Percentiles rank a stretch among this genome's conserved stretches.
Evolutionary conservation across 2,113 vertebrate species (phyloP).

Genomic region (Artemisiospiza belli): DNA sequence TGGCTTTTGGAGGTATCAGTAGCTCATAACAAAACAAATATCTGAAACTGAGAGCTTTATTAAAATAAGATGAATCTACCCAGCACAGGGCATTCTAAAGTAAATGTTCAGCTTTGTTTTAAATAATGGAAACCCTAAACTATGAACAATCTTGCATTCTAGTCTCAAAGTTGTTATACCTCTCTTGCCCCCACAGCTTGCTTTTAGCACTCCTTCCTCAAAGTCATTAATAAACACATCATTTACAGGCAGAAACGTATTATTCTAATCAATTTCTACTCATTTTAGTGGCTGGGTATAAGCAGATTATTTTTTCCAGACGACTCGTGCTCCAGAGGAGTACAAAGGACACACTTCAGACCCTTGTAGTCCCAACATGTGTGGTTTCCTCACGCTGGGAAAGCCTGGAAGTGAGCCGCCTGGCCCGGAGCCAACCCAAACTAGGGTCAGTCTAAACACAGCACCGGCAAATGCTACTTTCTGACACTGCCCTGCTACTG

Average conservation of each 20-base stretch:
- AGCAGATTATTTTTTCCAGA: neutral
- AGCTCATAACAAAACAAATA: neutral
- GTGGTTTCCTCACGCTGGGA: constrained; percentile 61
- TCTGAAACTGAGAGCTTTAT: neutral
- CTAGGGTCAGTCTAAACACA: constrained; percentile 62
- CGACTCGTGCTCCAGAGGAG: neutral
- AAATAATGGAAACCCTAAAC: neutral
- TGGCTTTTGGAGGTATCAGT: neutral
- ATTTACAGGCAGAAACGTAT: neutral
- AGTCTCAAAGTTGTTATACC: neutral
- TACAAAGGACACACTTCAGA: constrained; percentile 69
- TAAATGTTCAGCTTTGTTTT: neutral
- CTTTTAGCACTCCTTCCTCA: neutral
- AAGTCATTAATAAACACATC: neutral
- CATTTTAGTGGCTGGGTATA: neutral
- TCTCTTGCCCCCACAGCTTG: neutral
- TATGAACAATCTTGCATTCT: neutral
- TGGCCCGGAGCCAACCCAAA: constrained; percentile 70
- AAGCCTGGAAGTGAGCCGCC: constrained; percentile 44
- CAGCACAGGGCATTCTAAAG: neutral
- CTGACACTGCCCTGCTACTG: constrained; percentile 68
- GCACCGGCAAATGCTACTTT: constrained; percentile 27
- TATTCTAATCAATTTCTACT: neutral
- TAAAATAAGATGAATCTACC: neutral
- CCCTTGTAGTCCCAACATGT: constrained; percentile 36